Percentiles rank a stretch among this genome's conserved stretches.
These are phyloP conservation scores for Tortricodes alternella DNA, from an alignment of 2,888 invertebrate genomes.

Conservation along the genomic window DNA sequence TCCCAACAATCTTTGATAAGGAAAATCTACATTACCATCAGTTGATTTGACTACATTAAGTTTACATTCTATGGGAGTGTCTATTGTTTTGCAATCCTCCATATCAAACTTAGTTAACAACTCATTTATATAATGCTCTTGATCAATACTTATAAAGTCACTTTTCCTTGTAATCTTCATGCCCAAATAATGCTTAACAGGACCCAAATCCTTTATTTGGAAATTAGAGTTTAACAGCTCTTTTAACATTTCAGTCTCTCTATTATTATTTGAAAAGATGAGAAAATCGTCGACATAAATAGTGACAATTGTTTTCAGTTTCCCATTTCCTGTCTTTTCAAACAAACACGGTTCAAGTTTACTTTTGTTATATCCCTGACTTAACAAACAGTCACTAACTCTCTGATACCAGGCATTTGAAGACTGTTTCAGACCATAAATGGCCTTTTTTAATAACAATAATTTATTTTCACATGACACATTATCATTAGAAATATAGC, in stretches of 20 bases:
- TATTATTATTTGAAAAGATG: background rate
- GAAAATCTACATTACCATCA: background rate
- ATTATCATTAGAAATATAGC: too few relatives aligned
- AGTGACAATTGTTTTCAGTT: background rate
- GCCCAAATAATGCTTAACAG: slow-evolving; percentile 6
- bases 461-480: slow-evolving; percentile 29
- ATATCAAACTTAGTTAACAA: slow-evolving; percentile 9
- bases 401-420: slow-evolving; percentile 31
- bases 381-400: slow-evolving; percentile 8
- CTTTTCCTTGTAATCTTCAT: slow-evolving; percentile 7
- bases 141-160: background rate
- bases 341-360: slow-evolving; percentile 9
- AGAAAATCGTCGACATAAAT: background rate
- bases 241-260: background rate
- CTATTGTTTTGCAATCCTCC: background rate
- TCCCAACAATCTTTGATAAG: slow-evolving; percentile 4
- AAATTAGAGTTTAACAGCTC: background rate
- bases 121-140: background rate
- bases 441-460: slow-evolving; percentile 34
- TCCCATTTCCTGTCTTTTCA: background rate
- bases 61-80: slow-evolving; percentile 2
- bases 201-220: background rate
- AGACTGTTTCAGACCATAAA: slow-evolving; percentile 36
- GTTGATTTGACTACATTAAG: background rate
- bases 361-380: slow-evolving; percentile 9